Evolutionary conservation across 2,888 invertebrate genomes (phyloP), one percentile per base, ranked within the genome.

Genomic region (Conistra vaccinii): DNA sequence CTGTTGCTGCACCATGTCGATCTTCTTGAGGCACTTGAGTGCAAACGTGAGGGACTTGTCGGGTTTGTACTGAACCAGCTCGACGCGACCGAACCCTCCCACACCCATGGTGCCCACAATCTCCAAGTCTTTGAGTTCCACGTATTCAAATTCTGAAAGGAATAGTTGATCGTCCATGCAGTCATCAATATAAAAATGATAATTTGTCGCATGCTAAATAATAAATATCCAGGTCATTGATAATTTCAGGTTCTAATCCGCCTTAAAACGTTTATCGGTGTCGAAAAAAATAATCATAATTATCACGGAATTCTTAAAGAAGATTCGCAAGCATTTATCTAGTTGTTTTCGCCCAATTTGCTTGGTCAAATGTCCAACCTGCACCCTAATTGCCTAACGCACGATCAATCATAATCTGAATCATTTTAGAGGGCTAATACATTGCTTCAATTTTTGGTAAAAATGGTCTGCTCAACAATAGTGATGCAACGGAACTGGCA

Each of bases 31-130:
- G 90, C 98, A 98, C 95, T 99, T 99, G 80, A 99, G 95, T 0
- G 99, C 99, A 92, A 98, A 99, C 0, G 97, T 97, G 20, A 96
- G 89, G 86, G 97, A 94, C 53, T 94, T 94, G 72, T 97, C 94
- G 0, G 96, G 96, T 69, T 96, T 96, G 89, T 97, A 97, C 45
- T 97, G 97, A 32, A 98, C 98, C 78, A 98, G 95, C 90, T 98
- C 99, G 0, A 99, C 99, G 3, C 99, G 97, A 0, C 99, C 99
- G 91, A 99, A 99, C 3, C 99, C 99, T 9, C 99, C 99, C 23
- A 99, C 98, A 1, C 99, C 99, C 85, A 99, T 96, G 0, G 99
- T 99, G 35, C 98, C 98, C 29, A 98, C 96, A 78, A 98, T 97
- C 88, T 98, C 98, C 85, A 99, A 95, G 89, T 99, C 98, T 42